A percentile compares a stretch with the other conserved stretches of the same genome.
These are phyloP conservation scores for Dioctria rufipes DNA, from an alignment of 2,888 invertebrate species.

Conservation along the genomic window DNA sequence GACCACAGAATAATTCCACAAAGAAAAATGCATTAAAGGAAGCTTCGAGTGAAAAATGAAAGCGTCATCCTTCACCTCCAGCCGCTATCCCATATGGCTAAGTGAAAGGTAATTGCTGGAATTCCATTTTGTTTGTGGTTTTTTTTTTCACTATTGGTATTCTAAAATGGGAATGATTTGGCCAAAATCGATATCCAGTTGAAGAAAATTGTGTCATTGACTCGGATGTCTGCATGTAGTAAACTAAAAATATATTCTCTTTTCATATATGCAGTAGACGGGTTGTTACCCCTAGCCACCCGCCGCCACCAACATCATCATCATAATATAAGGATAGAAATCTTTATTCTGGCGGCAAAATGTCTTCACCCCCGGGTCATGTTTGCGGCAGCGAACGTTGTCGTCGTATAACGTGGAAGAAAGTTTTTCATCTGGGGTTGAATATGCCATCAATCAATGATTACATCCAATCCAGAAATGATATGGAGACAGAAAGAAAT, in stretches of 20 bases:
- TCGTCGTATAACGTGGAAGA: slow-evolving; percentile 21
- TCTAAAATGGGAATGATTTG: neutral
- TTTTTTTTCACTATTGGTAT: neutral
- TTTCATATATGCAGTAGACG: neutral
- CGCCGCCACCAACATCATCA: neutral
- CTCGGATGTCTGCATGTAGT: neutral
- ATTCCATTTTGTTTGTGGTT: neutral
- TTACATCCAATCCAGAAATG: neutral
- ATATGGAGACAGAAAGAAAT: neutral
- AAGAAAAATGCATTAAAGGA: neutral
- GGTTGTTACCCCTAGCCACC: neutral
- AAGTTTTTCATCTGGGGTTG: slow-evolving; percentile 38
- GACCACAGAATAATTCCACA: slow-evolving; percentile 11
- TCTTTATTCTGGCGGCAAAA: neutral
- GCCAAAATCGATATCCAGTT: slow-evolving; percentile 17
- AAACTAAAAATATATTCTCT: neutral
- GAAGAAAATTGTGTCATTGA: slow-evolving; percentile 45
- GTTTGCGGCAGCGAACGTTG: slow-evolving; percentile 16
- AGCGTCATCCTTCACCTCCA: neutral
- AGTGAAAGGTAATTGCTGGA: slow-evolving; percentile 41
- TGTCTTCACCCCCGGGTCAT: neutral
- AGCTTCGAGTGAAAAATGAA: slow-evolving; percentile 24
- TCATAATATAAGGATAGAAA: neutral
- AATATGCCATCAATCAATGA: slow-evolving; percentile 46
- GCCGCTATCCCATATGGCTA: neutral